Percentiles rank a stretch among this genome's conserved stretches.
Conservation (phyloP, 2,797 vertebrate genomes). For the Phataginus tetradactyla region DNA sequence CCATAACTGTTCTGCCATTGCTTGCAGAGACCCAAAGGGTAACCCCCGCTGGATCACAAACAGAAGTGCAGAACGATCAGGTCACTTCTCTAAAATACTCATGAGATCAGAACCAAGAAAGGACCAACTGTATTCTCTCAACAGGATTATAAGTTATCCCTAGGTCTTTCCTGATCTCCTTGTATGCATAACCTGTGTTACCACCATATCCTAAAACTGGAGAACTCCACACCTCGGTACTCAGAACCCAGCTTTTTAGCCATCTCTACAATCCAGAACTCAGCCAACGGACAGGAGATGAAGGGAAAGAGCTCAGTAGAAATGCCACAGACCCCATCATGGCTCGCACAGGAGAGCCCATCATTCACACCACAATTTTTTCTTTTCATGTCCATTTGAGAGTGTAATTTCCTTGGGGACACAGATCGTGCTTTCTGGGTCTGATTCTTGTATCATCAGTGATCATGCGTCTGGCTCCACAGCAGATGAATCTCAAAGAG, state of each 20-base stretch:
- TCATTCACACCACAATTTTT: not conserved
- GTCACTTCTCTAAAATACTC: not conserved
- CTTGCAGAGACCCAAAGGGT: not conserved
- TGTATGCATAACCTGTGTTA: not conserved
- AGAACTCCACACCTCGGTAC: not conserved
- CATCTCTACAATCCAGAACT: not conserved
- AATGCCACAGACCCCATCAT: accelerated
- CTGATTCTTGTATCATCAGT: not conserved
- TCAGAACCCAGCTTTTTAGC: not conserved
- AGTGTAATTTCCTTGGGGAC: not conserved
- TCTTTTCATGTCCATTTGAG: not conserved
- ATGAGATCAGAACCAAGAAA: not conserved
- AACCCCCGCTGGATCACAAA: not conserved
- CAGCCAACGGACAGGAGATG: not conserved
- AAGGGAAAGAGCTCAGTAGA: not conserved
- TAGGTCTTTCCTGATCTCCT: not conserved
- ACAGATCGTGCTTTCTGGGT: not conserved
- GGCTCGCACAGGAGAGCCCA: not conserved
- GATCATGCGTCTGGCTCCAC: not conserved
- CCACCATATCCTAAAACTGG: not conserved
- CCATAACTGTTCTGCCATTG: not conserved
- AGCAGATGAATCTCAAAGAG: not conserved
- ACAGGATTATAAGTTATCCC: not conserved
- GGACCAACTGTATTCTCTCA: not conserved
- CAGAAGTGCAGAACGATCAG: not conserved